These are phyloP conservation scores for Drosophila mercatorum DNA, from an alignment of 2,888 invertebrate genomes.

Conservation along the genomic window DNA sequence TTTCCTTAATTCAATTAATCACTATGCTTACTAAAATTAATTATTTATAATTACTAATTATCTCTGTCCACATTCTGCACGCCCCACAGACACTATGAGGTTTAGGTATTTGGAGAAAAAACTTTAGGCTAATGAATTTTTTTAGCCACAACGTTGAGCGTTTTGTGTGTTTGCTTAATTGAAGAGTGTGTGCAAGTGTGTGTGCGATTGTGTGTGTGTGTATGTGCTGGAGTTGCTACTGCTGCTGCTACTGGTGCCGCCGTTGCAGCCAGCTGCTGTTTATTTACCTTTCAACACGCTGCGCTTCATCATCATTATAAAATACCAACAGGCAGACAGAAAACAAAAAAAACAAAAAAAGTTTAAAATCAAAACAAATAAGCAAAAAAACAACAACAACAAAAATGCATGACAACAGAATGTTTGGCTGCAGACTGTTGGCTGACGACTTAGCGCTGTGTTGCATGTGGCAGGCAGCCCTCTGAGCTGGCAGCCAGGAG, in stretches of 20 bases:
- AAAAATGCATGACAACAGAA: constrained; percentile 41
- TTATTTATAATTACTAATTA: constrained; percentile 7
- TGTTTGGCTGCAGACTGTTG: constrained; percentile 24
- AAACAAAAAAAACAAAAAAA: constrained; percentile 5
- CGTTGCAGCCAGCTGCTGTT: constrained; percentile 51
- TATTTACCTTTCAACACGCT: constrained; percentile 73
- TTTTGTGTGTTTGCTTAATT: constrained; percentile 73
- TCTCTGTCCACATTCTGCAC: background rate
- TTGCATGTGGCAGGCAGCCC: constrained; percentile 31
- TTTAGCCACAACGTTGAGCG: constrained; percentile 63
- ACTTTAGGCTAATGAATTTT: constrained; percentile 69
- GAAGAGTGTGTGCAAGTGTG: constrained; percentile 37
- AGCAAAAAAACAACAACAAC: constrained; percentile 26
- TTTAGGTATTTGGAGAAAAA: constrained; percentile 28
- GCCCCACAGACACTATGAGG: background rate
- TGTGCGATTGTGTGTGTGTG: background rate
- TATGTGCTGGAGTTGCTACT: background rate
- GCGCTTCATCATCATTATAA: constrained; percentile 80
- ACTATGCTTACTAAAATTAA: background rate
- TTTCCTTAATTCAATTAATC: background rate
- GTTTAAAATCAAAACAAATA: constrained; percentile 73
- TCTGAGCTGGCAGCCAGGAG: constrained; percentile 15
- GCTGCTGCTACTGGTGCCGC: constrained; percentile 7
- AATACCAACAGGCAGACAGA: constrained; percentile 48
- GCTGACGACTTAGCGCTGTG: constrained; percentile 27